Evolutionary conservation across 2,797 vertebrate genomes (phyloP).

Genomic region (Anniella stebbinsi): DNA sequence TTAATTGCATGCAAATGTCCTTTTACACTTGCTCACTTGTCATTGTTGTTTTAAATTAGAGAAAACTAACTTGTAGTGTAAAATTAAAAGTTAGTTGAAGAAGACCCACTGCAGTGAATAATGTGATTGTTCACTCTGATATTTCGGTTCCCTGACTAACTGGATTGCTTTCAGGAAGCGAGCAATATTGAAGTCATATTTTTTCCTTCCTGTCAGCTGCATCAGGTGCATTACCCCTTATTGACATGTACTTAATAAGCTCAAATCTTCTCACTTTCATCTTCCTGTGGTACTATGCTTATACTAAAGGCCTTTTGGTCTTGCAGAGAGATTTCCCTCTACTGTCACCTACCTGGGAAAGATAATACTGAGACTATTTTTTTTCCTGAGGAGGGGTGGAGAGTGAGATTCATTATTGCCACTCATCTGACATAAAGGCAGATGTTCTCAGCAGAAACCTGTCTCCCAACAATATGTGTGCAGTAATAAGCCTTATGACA

Average conservation of each 20-base stretch:
- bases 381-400: conserved; percentile 4
- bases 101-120: neutral
- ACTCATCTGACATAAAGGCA: conserved; percentile 55
- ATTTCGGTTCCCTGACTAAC: conserved; percentile 43
- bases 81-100: conserved; percentile 31
- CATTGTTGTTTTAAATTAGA: neutral
- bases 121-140: neutral
- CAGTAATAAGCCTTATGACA: conserved; percentile 49
- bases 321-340: conserved; percentile 43
- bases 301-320: conserved; percentile 54
- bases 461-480: conserved; percentile 14
- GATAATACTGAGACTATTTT: conserved; percentile 3
- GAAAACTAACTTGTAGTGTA: neutral
- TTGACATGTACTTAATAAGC: conserved; percentile 58
- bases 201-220: conserved; percentile 57
- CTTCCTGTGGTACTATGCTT: conserved; percentile 44
- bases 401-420: conserved; percentile 22
- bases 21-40: fast-evolving
- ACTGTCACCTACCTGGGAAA: conserved; percentile 35
- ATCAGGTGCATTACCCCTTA: conserved; percentile 48
- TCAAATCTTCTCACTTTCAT: conserved; percentile 50
- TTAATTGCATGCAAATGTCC: fast-evolving
- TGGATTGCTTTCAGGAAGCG: conserved; percentile 56
- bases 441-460: conserved; percentile 59
- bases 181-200: conserved; percentile 65